Percentiles rank a stretch among this genome's conserved stretches.
Conservation (phyloP, 2,888 invertebrate species). For the Idaea straminata region DNA sequence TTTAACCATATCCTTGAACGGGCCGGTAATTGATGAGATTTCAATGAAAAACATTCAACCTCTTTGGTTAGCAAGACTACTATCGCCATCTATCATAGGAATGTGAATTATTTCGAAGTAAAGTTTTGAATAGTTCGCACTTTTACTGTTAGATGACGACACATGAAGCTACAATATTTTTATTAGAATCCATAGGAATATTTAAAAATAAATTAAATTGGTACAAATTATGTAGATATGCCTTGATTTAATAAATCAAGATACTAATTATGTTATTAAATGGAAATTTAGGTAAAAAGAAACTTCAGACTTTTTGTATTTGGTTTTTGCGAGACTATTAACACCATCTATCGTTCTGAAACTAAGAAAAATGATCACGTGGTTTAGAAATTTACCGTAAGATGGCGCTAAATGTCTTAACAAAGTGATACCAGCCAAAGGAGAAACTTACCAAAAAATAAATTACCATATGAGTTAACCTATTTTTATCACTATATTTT, state of each 20-base stretch:
- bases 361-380: neutral
- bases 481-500: no score
- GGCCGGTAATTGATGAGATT: no score
- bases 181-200: no score
- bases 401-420: neutral
- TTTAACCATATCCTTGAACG: no score
- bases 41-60: no score
- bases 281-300: no score
- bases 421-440: neutral
- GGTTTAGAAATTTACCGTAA: neutral
- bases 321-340: neutral
- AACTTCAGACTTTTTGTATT: no score
- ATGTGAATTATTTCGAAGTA: neutral
- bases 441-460: neutral
- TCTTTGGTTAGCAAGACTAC: neutral
- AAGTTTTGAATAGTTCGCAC: neutral
- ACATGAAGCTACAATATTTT: neutral
- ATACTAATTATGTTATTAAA: no score
- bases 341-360: neutral
- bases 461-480: no score
- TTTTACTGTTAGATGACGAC: neutral
- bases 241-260: no score
- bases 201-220: neutral
- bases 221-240: no score
- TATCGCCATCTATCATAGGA: neutral